These are phyloP conservation scores for Papilio machaon DNA, from an alignment of 1,140 invertebrate genomes.

Conservation along the genomic window DNA sequence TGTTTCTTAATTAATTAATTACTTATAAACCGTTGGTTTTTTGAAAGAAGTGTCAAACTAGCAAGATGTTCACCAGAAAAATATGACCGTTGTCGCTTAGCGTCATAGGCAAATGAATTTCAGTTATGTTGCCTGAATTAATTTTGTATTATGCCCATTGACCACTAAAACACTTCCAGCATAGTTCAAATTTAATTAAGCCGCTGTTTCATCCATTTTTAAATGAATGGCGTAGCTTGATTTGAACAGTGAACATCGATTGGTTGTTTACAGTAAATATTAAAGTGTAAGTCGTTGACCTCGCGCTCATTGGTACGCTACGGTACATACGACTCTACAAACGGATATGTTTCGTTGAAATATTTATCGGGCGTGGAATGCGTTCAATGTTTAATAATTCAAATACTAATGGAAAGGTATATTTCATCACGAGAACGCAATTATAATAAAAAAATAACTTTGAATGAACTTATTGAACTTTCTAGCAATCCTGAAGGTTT, in stretches of 20 bases:
- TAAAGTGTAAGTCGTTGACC: conserved; percentile 1
- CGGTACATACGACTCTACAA: background rate
- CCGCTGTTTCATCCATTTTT: background rate
- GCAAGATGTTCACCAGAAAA: no score
- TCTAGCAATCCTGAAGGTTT: background rate
- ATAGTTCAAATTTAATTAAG: background rate
- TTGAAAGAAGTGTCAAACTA: no score
- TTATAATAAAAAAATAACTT: background rate
- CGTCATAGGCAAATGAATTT: no score
- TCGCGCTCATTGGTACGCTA: background rate
- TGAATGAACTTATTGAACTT: background rate
- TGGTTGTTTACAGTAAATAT: conserved; percentile 1
- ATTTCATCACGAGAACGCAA: background rate
- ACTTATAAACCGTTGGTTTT: no score
- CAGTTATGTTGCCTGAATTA: no score
- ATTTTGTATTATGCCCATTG: no score
- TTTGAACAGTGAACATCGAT: conserved; percentile 5
- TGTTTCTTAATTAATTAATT: no score
- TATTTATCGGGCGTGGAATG: background rate
- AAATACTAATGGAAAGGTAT: conserved; percentile 13
- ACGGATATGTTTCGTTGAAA: conserved; percentile 17
- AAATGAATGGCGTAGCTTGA: background rate
- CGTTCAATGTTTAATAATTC: conserved; percentile 23
- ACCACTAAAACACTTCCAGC: background rate
- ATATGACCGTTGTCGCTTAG: no score